phyloP scores from a whole-genome alignment of 2,797 vertebrate species.

The Dipus sagitta region DNA sequence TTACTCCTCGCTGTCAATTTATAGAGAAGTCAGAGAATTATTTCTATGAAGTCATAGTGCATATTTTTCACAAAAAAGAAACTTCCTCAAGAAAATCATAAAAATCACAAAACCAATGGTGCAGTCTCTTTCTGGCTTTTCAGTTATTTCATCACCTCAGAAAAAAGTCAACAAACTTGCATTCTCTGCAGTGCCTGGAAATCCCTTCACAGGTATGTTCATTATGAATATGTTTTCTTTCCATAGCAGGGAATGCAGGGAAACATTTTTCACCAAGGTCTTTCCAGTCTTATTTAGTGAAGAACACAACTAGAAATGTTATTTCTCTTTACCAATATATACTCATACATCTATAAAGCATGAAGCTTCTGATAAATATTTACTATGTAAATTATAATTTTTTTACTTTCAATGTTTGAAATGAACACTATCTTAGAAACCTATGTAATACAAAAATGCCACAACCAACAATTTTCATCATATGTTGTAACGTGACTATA shows the following conservation, averaged over 20 bases:
- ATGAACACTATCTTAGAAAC: slow-evolving; percentile 72
- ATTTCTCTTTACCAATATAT: slow-evolving; percentile 81
- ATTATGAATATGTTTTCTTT: slow-evolving; percentile 58
- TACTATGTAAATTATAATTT: slow-evolving; percentile 82
- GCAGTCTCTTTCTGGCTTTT: slow-evolving; percentile 49
- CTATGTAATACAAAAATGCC: slow-evolving; percentile 80
- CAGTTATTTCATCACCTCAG: slow-evolving; percentile 41
- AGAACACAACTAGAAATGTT: slow-evolving; percentile 80
- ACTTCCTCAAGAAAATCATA: slow-evolving; percentile 37
- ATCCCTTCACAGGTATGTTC: slow-evolving; percentile 48
- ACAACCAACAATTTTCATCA: slow-evolving; percentile 77
- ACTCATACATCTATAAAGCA: slow-evolving; percentile 82
- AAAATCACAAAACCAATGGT: slow-evolving; percentile 15
- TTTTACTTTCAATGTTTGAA: slow-evolving; percentile 74
- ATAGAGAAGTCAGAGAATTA: slow-evolving; percentile 33
- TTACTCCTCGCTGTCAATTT: slow-evolving; percentile 28
- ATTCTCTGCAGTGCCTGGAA: slow-evolving; percentile 34
- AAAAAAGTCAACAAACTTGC: slow-evolving; percentile 49
- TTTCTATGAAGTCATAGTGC: not conserved
- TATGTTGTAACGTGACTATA: slow-evolving; percentile 71
- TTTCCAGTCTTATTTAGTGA: slow-evolving; percentile 74
- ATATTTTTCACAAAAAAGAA: slow-evolving; percentile 40
- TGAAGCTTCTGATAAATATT: slow-evolving; percentile 83
- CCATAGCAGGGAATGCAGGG: slow-evolving; percentile 19
- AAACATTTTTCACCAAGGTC: slow-evolving; percentile 33